Conservation (phyloP, 2,113 vertebrate species). For the Varanus komodoensis region DNA sequence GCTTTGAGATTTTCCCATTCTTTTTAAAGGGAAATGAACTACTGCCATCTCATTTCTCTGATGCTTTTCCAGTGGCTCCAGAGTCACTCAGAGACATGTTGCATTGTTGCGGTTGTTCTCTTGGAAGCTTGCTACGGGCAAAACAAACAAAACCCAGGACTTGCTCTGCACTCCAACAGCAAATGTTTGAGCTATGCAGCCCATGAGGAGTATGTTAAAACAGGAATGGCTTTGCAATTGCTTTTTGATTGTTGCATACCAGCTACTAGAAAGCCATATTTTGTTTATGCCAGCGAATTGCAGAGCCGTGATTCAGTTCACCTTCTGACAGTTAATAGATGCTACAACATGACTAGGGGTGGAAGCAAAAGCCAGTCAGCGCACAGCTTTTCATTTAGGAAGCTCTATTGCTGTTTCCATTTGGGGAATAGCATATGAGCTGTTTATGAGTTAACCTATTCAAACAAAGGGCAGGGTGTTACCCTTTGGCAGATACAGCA, state of each 20-base stretch:
- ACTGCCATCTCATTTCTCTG: constrained; percentile 61
- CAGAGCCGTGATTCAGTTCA: constrained; percentile 28
- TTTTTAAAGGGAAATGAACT: constrained; percentile 40
- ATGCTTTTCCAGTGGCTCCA: constrained; percentile 63
- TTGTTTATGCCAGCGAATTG: constrained; percentile 39
- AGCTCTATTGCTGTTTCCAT: neutral
- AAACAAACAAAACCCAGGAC: constrained; percentile 44
- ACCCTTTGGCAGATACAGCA: neutral
- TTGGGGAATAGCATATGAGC: constrained; percentile 14
- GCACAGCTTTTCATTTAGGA: constrained; percentile 18
- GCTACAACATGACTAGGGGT: constrained; percentile 15
- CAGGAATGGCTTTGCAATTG: constrained; percentile 33
- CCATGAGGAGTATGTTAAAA: constrained; percentile 43
- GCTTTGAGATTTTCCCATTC: constrained; percentile 49
- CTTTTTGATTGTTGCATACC: constrained; percentile 4
- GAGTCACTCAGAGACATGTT: constrained; percentile 41
- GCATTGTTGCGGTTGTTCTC: constrained; percentile 61
- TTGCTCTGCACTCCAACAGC: constrained; percentile 42
- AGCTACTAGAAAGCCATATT: constrained; percentile 30
- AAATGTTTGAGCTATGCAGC: constrained; percentile 40
- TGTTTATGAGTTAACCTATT: neutral
- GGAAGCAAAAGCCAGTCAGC: neutral
- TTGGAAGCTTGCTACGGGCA: constrained; percentile 58
- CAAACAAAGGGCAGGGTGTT: neutral
- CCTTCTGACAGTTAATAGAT: constrained; percentile 45